These are phyloP conservation scores for Phrynocephalus guinanensis DNA, from an alignment of 2,797 vertebrate genomes.

Conservation along the genomic window DNA sequence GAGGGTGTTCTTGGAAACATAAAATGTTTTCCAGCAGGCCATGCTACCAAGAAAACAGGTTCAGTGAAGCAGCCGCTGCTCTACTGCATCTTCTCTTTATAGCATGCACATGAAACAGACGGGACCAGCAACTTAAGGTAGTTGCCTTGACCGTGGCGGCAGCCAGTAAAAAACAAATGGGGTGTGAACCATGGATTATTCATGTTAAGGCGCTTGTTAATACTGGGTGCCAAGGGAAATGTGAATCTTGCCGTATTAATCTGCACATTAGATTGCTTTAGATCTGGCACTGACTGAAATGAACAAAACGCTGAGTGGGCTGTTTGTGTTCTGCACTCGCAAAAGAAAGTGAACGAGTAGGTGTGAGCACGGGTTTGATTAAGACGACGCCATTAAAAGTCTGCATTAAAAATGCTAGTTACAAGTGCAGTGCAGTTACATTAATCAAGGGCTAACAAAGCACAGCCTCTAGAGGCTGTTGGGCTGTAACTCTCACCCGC, in stretches of 20 bases:
- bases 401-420: not conserved
- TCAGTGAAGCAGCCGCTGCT: not conserved
- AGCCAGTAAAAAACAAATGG: conserved; percentile 42
- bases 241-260: conserved; percentile 65
- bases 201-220: conserved; percentile 55
- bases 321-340: not conserved
- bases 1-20: not conserved
- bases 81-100: not conserved
- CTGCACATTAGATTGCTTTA: conserved; percentile 49
- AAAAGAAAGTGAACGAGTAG: not conserved
- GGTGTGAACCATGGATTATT: conserved; percentile 44
- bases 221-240: conserved; percentile 57
- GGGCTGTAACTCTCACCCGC: too few species aligned
- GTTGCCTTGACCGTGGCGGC: conserved; percentile 35
- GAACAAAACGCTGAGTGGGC: not conserved
- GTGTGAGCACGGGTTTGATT: not conserved
- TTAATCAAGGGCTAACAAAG: too few species aligned
- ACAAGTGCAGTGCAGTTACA: not conserved
- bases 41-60: not conserved
- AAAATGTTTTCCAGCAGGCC: not conserved
- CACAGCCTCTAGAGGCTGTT: not conserved
- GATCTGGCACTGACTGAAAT: conserved; percentile 14
- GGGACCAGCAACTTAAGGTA: conserved; percentile 52
- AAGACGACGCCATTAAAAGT: not conserved
- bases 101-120: conserved; percentile 26